Evolutionary conservation across 1,140 invertebrate species (phyloP), one percentile per base, ranked within the genome.

Genomic region (Pantala flavescens): DNA sequence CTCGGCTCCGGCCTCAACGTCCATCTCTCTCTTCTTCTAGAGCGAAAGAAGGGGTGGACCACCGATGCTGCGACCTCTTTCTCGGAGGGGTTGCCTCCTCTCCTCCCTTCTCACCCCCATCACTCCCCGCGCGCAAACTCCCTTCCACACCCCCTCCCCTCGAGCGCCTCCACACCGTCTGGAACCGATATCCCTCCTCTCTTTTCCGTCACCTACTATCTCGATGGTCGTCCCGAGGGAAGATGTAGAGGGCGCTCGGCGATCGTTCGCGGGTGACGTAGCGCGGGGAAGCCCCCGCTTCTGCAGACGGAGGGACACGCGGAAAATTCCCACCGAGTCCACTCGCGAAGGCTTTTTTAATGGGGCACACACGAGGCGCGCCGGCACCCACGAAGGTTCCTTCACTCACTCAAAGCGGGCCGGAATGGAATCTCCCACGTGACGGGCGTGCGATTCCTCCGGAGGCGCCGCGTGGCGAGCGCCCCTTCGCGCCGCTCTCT

Each of bases 21-120:
- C 49, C 49, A 63, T 63, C 49, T 63, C 49, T 63, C 49, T 63
- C 49, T 63, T 63, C 49, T 63, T 63, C 49, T 63, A 63, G 49
- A 63, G 49, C 49, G 49, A 63, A 63, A 63, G 49, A 63, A 63
- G 49, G 49, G 49, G 49, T 63, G 49, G 49, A 63, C 49, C 49
- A 63, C 49, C 49, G 49, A 63, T 63, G 49, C 49, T 63, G 49
- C 49, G 49, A 63, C 49, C 49, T 63, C 49, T 63, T 63, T 63
- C 49, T 21, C 49, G 49, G 49, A 63, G 49, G 49, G 49, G 49
- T 63, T 63, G 49, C 49, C 49, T 63, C 49, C 49, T 63, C 49
- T 21, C 49, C 49, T 63, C 49, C 49, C 5, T 21, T 21, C 49
- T 63, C 49, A 63, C 16, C 49, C 49, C 12, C 49, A 63, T 63